Conservation (phyloP, 2,888 invertebrate species). For the Orchesellides sinensis region DNA sequence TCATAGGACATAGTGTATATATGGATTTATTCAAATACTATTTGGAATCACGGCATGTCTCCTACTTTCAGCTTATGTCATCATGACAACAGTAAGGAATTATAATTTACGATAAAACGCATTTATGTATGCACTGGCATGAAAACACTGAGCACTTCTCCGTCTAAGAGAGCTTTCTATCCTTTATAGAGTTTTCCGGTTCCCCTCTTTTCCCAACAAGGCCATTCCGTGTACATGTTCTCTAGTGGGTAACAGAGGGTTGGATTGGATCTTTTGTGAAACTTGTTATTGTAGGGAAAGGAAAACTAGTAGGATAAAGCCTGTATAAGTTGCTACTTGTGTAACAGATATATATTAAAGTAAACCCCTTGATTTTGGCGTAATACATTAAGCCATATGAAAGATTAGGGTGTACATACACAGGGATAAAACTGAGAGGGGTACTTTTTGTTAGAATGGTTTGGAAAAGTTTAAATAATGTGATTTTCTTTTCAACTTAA, state of each 20-base stretch:
- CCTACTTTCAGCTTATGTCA: conserved; percentile 7
- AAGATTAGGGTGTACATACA: too few species aligned
- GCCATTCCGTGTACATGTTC: background rate
- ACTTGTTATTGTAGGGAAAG: too few species aligned
- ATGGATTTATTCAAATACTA: conserved; percentile 2
- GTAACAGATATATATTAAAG: too few species aligned
- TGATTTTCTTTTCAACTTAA: too few species aligned
- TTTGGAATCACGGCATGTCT: background rate
- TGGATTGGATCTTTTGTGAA: background rate
- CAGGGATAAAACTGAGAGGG: too few species aligned
- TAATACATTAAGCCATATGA: too few species aligned
- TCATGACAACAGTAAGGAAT: conserved; percentile 20
- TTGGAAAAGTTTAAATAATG: too few species aligned
- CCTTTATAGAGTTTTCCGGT: conserved; percentile 5
- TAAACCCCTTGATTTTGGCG: too few species aligned
- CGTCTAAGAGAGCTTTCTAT: background rate
- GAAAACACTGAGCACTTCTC: background rate
- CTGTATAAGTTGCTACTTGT: too few species aligned
- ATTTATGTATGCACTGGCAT: conserved; percentile 19
- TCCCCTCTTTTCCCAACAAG: conserved; percentile 1
- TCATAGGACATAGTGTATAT: background rate
- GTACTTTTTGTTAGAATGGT: too few species aligned
- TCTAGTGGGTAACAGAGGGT: too few species aligned
- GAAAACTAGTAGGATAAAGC: too few species aligned
- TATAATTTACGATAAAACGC: conserved; percentile 18